Evolutionary conservation across 1,140 invertebrate species (phyloP), one percentile per base, ranked within the genome.

Genomic region (Nephotettix cincticeps): DNA sequence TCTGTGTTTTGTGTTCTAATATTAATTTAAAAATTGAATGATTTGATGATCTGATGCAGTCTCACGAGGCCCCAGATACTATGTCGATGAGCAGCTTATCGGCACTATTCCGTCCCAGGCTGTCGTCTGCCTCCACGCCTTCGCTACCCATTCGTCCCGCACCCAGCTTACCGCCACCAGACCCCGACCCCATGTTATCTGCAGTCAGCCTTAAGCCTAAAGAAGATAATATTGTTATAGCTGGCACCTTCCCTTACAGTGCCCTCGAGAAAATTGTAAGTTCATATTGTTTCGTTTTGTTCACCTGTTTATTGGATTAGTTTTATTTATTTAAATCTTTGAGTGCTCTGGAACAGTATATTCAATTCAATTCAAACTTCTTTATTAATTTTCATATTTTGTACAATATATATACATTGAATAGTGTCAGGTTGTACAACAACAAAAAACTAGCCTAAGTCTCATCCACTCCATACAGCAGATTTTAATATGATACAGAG

Each of bases 1-100:
- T n/a, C n/a, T n/a, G n/a, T n/a, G n/a, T n/a, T n/a, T n/a, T n/a
- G n/a, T n/a, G n/a, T n/a, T n/a, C n/a, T n/a, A n/a, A n/a, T n/a
- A n/a, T n/a, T n/a, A n/a, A n/a, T n/a, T n/a, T n/a, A n/a, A n/a
- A n/a, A n/a, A n/a, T n/a, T n/a, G n/a, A n/a, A n/a, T n/a, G n/a
- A n/a, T n/a, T n/a, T n/a, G n/a, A n/a, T n/a, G n/a, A n/a, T n/a
- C n/a, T n/a, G n/a, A n/a, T 58, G n/a, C 54, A 70, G 80, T 96
- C 94, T 21, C 95, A 95, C 82, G 95, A 97, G 76, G 88, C 90
- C 45, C 90, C 93, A 36, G 95, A 98, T 80, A 97, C 94, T 32
- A 91, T 98, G 78, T 91, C 93, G 61, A 83, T 97, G 29, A 89
- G 91, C 36, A 93, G 90, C 69, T 95, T 97, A 79, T 89, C 92